Percentiles rank a stretch among this genome's conserved stretches.
phyloP scores from a whole-genome alignment of 2,113 vertebrate genomes.

The Leucoraja erinaceus region DNA sequence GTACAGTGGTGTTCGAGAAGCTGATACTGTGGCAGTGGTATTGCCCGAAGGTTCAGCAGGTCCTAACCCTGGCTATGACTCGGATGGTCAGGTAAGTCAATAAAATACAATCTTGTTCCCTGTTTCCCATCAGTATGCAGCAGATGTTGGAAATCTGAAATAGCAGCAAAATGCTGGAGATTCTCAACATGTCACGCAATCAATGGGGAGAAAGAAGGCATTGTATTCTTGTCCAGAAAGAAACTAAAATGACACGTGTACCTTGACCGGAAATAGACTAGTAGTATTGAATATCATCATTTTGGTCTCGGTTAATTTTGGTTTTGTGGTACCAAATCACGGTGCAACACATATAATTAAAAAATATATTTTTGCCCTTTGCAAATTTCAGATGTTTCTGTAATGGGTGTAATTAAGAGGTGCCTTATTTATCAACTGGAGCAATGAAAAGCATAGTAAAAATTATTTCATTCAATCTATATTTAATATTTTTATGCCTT shows the following conservation, averaged over 20 bases:
- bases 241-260: neutral
- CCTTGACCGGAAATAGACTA: neutral
- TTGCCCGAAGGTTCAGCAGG: conserved; percentile 47
- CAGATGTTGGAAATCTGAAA: neutral
- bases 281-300: neutral
- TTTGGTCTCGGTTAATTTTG: neutral
- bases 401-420: neutral
- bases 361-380: neutral
- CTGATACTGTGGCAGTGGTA: conserved; percentile 59
- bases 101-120: too few species aligned
- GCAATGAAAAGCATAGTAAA: neutral
- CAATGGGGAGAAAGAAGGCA: neutral
- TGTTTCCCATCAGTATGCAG: too few species aligned
- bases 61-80: conserved; percentile 66
- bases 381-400: neutral
- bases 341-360: neutral
- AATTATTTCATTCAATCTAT: neutral
- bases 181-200: neutral
- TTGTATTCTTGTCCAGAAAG: neutral
- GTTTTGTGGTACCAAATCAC: neutral
- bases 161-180: neutral
- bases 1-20: conserved; percentile 76
- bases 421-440: neutral
- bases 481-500: neutral
- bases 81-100: conserved; percentile 71